Evolutionary conservation across 2,888 invertebrate species (phyloP), one percentile per base, ranked within the genome.

Genomic region (Hyalella azteca): DNA sequence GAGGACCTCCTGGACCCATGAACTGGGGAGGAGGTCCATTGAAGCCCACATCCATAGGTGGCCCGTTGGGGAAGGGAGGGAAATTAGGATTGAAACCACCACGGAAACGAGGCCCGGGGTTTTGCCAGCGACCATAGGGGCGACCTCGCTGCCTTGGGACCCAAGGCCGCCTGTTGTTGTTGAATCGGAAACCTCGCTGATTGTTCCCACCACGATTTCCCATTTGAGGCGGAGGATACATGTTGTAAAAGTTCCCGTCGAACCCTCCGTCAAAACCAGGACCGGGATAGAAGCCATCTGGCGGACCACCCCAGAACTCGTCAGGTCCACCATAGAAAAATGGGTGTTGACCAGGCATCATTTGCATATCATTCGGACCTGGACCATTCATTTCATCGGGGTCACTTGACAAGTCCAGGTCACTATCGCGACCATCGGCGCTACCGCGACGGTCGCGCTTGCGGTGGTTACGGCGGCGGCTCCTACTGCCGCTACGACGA

Each of bases 371-470:
- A 2, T 36, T 36, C 19, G 32, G n/a, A 15, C 73, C 60, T 73
- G 19, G 41, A 39, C 78, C 54, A n/a, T n/a, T n/a, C n/a, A n/a
- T n/a, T n/a, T n/a, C n/a, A 22, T 79, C 82, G 2, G 80, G 80
- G 39, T 82, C 82, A 79, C 82, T 82, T 0, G 82, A 82, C 2
- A 82, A 60, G 5, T 82, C 82, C 26, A 82, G 60, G 60, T 82
- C 82, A 79, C 82, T 82, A 41, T 82, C 82, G 5, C 81, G 75
- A 49, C 80, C 78, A 19, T 82, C 81, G 41, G 78, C 79, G 39
- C 80, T 78, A 11, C 78, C 66, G n/a, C 80, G 59, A 48, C 80
- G 59, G 11, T 78, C 79, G 9, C 78, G 59, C 29, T 77, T 78
- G 22, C 73, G 39, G 19, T 76, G 19, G 26, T 77, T 19, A 36